These are phyloP conservation scores for Rhinolophus sinicus DNA, from an alignment of 2,113 vertebrate species.

Conservation along the genomic window DNA sequence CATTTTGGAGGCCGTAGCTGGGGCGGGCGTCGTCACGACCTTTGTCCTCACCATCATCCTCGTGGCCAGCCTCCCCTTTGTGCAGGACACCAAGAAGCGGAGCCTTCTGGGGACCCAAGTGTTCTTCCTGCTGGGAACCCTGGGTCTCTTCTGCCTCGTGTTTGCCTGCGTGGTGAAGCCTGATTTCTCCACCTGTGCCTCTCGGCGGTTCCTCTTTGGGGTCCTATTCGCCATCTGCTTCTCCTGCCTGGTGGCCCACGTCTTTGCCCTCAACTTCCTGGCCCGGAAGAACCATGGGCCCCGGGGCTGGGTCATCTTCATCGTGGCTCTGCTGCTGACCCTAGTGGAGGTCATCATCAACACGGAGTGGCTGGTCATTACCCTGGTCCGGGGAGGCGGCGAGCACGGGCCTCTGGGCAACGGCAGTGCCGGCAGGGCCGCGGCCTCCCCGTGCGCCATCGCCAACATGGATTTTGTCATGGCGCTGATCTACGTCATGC, in stretches of 20 bases:
- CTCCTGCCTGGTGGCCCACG: constrained; percentile 91
- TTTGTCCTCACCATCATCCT: constrained; percentile 92
- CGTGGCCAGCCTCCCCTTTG: constrained; percentile 93
- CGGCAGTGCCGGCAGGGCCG: background rate
- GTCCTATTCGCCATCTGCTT: constrained; percentile 95
- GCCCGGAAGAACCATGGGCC: constrained; percentile 84
- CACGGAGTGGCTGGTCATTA: constrained; percentile 96
- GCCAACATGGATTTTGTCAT: constrained; percentile 93
- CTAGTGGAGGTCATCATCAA: constrained; percentile 96
- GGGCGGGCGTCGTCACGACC: constrained; percentile 87
- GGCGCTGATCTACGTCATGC: constrained; percentile 96
- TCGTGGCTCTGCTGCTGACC: constrained; percentile 87
- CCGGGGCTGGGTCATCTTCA: constrained; percentile 86
- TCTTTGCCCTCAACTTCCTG: constrained; percentile 90
- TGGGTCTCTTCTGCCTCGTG: constrained; percentile 94
- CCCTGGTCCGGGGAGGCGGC: constrained; percentile 83
- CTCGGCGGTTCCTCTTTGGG: constrained; percentile 95
- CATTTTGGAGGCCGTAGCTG: constrained; percentile 91
- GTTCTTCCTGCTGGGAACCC: constrained; percentile 89
- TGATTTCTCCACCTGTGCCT: constrained; percentile 92
- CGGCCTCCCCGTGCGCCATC: constrained; percentile 86
- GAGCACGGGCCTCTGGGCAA: background rate
- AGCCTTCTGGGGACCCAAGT: constrained; percentile 89
- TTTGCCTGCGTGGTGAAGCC: constrained; percentile 93
- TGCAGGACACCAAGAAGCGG: constrained; percentile 85